A percentile compares a stretch with the other conserved stretches of the same genome.
Evolutionary conservation across 2,113 vertebrate genomes (phyloP).

Genomic region (Ctenomys sociabilis): DNA sequence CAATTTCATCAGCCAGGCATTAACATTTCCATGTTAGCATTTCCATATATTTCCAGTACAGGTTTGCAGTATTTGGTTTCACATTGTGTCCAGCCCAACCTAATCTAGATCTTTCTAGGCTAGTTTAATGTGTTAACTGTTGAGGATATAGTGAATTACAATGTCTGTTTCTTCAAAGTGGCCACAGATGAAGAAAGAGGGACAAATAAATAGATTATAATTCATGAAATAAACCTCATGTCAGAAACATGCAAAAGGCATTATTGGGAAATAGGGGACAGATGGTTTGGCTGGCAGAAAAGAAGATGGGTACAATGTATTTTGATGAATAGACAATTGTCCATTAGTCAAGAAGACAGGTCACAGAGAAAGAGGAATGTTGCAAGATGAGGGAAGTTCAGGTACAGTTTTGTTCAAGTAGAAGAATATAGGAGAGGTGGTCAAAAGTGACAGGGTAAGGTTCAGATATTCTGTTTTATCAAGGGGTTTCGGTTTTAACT

Average conservation of each 20-base stretch:
- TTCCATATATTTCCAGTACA: conserved; percentile 18
- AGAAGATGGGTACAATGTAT: neutral
- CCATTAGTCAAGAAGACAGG: neutral
- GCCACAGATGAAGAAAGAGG: conserved; percentile 25
- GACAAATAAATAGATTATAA: conserved; percentile 6
- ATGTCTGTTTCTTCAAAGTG: conserved; percentile 39
- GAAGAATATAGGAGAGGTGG: neutral
- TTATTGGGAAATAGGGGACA: neutral
- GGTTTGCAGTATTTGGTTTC: conserved; percentile 57
- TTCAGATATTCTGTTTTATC: neutral
- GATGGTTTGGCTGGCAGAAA: conserved; percentile 20
- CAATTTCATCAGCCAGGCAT: conserved; percentile 48
- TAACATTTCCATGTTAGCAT: conserved; percentile 7
- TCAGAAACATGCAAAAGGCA: neutral
- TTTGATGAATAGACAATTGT: neutral
- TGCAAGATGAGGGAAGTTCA: conserved; percentile 30
- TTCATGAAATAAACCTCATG: neutral
- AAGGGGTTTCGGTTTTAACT: conserved; percentile 23
- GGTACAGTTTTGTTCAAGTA: neutral
- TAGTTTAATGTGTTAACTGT: neutral
- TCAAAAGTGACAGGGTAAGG: conserved; percentile 6
- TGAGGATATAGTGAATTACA: conserved; percentile 27
- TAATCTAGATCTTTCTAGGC: conserved; percentile 25
- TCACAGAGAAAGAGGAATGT: neutral
- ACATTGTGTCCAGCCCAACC: neutral